Evolutionary conservation across 2,113 vertebrate species (phyloP).

Genomic region (Porphyrio hochstetteri): DNA sequence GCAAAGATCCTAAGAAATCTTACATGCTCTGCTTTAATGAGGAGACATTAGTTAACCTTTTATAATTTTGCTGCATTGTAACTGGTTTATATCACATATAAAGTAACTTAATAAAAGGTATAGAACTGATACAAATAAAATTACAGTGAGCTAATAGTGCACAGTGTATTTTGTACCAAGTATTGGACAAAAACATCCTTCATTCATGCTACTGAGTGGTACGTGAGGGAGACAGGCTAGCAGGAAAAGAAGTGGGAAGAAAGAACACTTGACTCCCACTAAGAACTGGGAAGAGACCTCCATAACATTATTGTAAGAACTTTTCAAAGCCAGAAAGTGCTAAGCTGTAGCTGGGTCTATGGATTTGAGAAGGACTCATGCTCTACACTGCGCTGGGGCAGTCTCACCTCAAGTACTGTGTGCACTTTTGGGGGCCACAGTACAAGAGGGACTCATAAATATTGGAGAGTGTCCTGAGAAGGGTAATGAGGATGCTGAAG

Average conservation of each 20-base stretch:
- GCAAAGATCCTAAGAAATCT: not conserved
- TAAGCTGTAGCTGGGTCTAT: not conserved
- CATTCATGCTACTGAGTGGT: not conserved
- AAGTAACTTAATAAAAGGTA: not conserved
- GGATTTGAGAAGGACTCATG: not conserved
- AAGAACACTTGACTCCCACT: not conserved
- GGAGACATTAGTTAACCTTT: not conserved
- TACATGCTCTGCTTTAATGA: not conserved
- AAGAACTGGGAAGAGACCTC: not conserved
- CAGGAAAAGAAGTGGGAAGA: not conserved
- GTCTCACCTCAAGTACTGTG: no score
- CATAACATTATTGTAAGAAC: not conserved
- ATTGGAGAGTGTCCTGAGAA: no score
- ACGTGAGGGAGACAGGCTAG: not conserved
- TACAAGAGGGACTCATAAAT: no score
- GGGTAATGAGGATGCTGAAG: no score
- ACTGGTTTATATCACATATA: not conserved
- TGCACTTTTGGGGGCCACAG: no score
- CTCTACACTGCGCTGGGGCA: no score
- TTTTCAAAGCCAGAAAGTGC: not conserved
- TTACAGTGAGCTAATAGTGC: not conserved
- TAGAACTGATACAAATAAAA: not conserved
- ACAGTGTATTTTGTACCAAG: not conserved
- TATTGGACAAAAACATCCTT: not conserved
- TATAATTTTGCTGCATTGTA: not conserved